Percentiles rank a stretch among this genome's conserved stretches.
Conservation (phyloP, 2,888 invertebrate species). For the Encarsia formosa region DNA sequence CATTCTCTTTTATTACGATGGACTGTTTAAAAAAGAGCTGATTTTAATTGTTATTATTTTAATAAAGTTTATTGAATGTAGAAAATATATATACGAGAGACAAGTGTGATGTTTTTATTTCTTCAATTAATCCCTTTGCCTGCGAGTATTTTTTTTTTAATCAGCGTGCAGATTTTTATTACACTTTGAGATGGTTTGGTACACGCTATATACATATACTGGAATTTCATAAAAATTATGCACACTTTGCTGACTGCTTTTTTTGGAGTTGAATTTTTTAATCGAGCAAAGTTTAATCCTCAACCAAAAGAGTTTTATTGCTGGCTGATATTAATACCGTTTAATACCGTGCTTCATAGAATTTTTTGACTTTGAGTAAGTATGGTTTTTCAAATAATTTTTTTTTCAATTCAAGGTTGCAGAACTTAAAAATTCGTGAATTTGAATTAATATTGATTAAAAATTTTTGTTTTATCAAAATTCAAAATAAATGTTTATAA, state of each 20-base stretch:
- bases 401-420: not conserved
- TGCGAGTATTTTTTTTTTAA: slow-evolving; percentile 5
- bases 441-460: not conserved
- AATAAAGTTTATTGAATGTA: slow-evolving; percentile 38
- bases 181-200: slow-evolving; percentile 20
- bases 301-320: slow-evolving; percentile 7
- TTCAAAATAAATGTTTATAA: not conserved
- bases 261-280: slow-evolving; percentile 2
- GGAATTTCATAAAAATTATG: no score
- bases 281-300: not conserved
- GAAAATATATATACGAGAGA: slow-evolving; percentile 9
- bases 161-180: slow-evolving; percentile 8
- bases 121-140: not conserved
- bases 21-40: slow-evolving; percentile 8
- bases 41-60: slow-evolving; percentile 37
- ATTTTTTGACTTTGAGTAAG: slow-evolving; percentile 19
- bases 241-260: slow-evolving; percentile 21
- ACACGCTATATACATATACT: slow-evolving; percentile 18
- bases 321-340: slow-evolving; percentile 21
- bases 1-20: slow-evolving; percentile 12
- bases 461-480: not conserved
- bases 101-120: slow-evolving; percentile 16
- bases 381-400: slow-evolving; percentile 3
- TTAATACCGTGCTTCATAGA: slow-evolving; percentile 19
- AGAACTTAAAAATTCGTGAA: not conserved